phyloP scores from a whole-genome alignment of 2,113 vertebrate genomes.

The Poecilia latipinna region DNA sequence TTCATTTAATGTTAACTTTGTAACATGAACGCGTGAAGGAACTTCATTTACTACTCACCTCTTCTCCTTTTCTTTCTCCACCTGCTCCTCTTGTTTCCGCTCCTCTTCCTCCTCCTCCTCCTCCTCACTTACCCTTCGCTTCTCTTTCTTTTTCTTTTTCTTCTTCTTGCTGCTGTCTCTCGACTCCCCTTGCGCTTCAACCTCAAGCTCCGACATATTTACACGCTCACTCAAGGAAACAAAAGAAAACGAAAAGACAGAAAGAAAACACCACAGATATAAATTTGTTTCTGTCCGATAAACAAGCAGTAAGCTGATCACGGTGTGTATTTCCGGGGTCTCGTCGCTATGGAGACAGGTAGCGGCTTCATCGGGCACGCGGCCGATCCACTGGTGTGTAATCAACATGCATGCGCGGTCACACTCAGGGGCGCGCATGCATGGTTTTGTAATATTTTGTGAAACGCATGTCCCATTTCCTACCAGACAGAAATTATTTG shows the following conservation, averaged over 20 bases:
- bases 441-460: background rate
- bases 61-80: slow-evolving; percentile 44
- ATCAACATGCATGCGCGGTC: slow-evolving; percentile 14
- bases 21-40: background rate
- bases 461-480: background rate
- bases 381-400: background rate
- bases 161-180: slow-evolving; percentile 40
- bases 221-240: background rate
- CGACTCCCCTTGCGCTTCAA: slow-evolving; percentile 18
- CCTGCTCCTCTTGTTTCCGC: slow-evolving; percentile 7
- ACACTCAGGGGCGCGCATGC: background rate
- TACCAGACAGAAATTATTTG: background rate
- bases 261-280: background rate
- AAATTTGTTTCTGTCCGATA: slow-evolving; percentile 10
- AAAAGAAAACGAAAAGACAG: slow-evolving; percentile 15
- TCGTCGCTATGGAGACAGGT: slow-evolving; percentile 59
- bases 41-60: slow-evolving; percentile 51
- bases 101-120: slow-evolving; percentile 5
- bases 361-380: slow-evolving; percentile 30
- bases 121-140: slow-evolving; percentile 17
- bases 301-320: slow-evolving; percentile 46
- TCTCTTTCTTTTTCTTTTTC: slow-evolving; percentile 36
- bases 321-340: slow-evolving; percentile 64
- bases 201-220: slow-evolving; percentile 56
- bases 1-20: background rate